Evolutionary conservation across 2,888 invertebrate species (phyloP), one percentile per base, ranked within the genome.

Genomic region (Melanargia galathea): DNA sequence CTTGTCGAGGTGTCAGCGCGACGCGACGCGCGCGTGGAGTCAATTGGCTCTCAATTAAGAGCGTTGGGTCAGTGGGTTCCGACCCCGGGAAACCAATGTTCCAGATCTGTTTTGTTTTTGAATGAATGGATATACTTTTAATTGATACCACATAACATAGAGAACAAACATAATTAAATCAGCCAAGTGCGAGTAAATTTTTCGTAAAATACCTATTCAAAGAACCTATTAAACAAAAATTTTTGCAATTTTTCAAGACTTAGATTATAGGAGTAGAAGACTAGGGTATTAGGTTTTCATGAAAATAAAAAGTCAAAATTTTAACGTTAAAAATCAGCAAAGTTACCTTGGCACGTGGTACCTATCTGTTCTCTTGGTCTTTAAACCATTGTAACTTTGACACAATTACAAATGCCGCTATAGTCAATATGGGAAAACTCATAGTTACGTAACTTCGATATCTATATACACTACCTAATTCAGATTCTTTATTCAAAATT

Each of bases 21-120:
- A 8, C 13, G 7, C 43, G 11, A 16, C 20, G 38, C 5, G 13
- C 18, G 33, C 40, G 38, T 45, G 30, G 35, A 55, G 51, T 69
- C 69, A 68, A 70, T 70, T 68, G 69, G 60, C 54, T 30, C 57
- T 46, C 67, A 70, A 68, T 70, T 65, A 65, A 30, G 40, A 48
- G 56, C 56, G 56, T 38, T 33, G 60, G 70, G 67, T 70, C 70
- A 71, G 60, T 68, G 64, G 67, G 67, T 55, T 68, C 49, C 55
- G 67, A 68, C 56, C 61, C 69, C 49, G 22, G 33, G 24, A 10
- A 58, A 24, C 8, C 40, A 13, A 58, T 38, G 11, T 60, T 26
- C 6, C 24, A n/a, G 16, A 38, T 30, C 38, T 38, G 24, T 8
- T 26, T 18, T 6, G 10, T 7, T 26, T 20, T 22, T 43, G 26